phyloP scores from a whole-genome alignment of 2,888 invertebrate genomes.

The Xylocampa areola region DNA sequence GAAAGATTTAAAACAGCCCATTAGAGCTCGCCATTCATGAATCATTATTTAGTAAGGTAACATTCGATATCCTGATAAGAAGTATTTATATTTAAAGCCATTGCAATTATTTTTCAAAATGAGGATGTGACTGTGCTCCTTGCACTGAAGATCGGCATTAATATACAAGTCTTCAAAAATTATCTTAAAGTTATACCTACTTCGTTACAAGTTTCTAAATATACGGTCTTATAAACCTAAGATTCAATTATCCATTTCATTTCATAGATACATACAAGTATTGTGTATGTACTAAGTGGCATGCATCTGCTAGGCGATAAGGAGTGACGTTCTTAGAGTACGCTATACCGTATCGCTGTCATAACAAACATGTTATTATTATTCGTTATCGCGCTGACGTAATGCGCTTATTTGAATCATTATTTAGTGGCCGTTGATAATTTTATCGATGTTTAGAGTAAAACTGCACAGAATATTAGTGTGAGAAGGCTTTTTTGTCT shows the following conservation, averaged over 20 bases:
- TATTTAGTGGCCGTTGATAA: constrained; percentile 48
- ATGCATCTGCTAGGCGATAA: constrained; percentile 25
- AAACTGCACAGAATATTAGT: background rate
- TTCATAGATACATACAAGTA: background rate
- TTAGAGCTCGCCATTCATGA: no score
- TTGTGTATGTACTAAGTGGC: background rate
- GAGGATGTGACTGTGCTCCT: no score
- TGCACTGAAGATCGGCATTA: no score
- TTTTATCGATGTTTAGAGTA: constrained; percentile 37
- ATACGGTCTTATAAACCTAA: background rate
- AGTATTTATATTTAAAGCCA: no score
- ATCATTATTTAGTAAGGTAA: no score
- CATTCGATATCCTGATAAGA: no score
- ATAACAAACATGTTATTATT: constrained; percentile 47
- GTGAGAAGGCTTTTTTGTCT: background rate
- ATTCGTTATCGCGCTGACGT: constrained; percentile 63
- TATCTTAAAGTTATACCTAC: no score
- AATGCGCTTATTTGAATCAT: constrained; percentile 55
- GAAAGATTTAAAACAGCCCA: no score
- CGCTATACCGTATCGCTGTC: constrained; percentile 44
- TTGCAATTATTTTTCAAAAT: no score
- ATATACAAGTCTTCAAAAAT: no score
- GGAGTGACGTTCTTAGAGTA: constrained; percentile 54
- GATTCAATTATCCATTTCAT: background rate
- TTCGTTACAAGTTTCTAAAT: no score